Percentiles rank a stretch among this genome's conserved stretches.
Conservation (phyloP, 1,140 invertebrate species). For the Drosophila ironensis region DNA sequence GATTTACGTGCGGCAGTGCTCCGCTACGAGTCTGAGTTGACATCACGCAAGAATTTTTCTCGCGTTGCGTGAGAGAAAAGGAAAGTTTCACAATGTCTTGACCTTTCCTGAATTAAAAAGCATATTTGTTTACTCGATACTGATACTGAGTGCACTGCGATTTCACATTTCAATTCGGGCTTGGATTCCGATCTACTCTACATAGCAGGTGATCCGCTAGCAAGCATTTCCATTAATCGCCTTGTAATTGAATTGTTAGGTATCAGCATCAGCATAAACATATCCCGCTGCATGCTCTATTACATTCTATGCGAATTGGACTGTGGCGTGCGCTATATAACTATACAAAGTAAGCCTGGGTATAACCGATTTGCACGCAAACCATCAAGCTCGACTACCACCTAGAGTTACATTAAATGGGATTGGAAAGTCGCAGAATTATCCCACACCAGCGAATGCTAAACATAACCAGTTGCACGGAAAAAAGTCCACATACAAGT, state of each 20-base stretch:
- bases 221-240: slow-evolving; percentile 69
- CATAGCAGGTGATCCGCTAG: slow-evolving; percentile 50
- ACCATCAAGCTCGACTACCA: slow-evolving; percentile 13
- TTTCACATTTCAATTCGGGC: background rate
- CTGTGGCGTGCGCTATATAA: slow-evolving; percentile 65
- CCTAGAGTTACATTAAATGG: slow-evolving; percentile 79
- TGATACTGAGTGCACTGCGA: background rate
- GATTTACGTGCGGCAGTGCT: slow-evolving; percentile 52
- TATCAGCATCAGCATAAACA: slow-evolving; percentile 43
- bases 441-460: background rate
- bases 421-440: slow-evolving; percentile 63
- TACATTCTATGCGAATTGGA: slow-evolving; percentile 64
- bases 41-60: slow-evolving; percentile 72
- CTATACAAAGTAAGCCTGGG: slow-evolving; percentile 8
- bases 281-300: slow-evolving; percentile 69
- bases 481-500: slow-evolving; percentile 8
- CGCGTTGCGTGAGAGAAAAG: slow-evolving; percentile 69
- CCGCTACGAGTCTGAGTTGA: slow-evolving; percentile 38
- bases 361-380: slow-evolving; percentile 68
- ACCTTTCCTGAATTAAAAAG: slow-evolving; percentile 41
- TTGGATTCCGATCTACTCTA: slow-evolving; percentile 14
- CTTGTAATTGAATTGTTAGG: slow-evolving; percentile 71
- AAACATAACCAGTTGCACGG: slow-evolving; percentile 1
- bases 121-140: slow-evolving; percentile 11
- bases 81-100: slow-evolving; percentile 57